Base-by-base conservation (phyloP, 2,888 invertebrate genomes). In the Eurytoma adleriae region DNA sequence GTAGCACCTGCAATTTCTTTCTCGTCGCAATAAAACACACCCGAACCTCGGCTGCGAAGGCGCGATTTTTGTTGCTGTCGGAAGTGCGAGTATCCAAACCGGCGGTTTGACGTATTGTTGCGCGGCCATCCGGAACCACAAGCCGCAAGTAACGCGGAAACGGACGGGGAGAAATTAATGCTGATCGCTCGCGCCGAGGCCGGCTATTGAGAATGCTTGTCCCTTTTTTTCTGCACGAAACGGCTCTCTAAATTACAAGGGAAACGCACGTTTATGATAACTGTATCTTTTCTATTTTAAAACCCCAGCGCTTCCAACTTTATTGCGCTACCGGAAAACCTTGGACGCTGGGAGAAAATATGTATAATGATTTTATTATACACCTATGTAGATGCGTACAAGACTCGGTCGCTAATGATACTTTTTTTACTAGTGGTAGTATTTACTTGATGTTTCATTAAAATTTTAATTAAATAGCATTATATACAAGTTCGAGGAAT, bases 191-290 rank as follows among this genome's bases (percentile, higher is more conserved):
- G 50, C 48, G 30, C 68, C 18, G 18, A 74, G 24, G 40, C 68
- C 67, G 24, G 54, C 72, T 78, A 77, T 75, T 76, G 57, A 57
- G 72, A 73, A n/a, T 24, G 24, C 62, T 14, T 57, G 54, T 57
- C 57, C 40, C 10, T 74, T 68, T 64, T 79, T 56, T 30, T n/a
- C 24, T 27, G 30, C 57, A 54, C 69, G 40, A 75, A 75, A 61
- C 71, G 50, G 61, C 54, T 79, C 71, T 70, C 59, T 66, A 72
- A 78, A 78, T 70, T 70, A 59, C 61, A 68, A 70, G 69, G 56
- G 50, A 74, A 79, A 69, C 59, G 57, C 64, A 27, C 48, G 52
- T 27, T 64, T 62, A 66, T 24, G 59, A n/a, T 59, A 79, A 79
- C 70, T 75, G 62, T 69, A 66, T 52, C 18, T 78, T 16, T 73